A percentile compares a stretch with the other conserved stretches of the same genome.
Conservation (phyloP, 1,140 invertebrate genomes). For the Papilio machaon region DNA sequence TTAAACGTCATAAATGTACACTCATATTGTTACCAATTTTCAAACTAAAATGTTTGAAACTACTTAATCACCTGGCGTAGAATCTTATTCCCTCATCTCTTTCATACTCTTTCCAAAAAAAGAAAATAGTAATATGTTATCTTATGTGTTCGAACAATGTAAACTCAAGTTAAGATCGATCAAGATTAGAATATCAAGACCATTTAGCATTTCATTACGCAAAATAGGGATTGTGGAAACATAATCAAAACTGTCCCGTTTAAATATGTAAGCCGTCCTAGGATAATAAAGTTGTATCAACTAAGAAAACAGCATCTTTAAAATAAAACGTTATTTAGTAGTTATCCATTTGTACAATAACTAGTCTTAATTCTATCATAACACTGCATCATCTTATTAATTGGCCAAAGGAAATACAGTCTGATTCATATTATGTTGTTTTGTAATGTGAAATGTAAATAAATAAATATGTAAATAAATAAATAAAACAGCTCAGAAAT, state of each 20-base stretch:
- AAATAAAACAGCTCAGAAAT: neutral
- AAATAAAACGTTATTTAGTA: neutral
- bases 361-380: neutral
- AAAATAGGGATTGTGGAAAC: neutral
- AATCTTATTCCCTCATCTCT: neutral
- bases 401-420: neutral
- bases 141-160: neutral
- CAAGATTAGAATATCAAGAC: neutral
- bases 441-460: too few relatives aligned
- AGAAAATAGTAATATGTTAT: neutral
- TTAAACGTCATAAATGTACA: too few relatives aligned
- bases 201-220: neutral
- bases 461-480: too few relatives aligned
- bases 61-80: too few relatives aligned
- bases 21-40: too few relatives aligned
- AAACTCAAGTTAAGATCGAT: neutral
- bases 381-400: neutral
- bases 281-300: neutral
- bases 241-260: neutral
- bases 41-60: neutral
- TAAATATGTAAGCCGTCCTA: constrained; percentile 7
- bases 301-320: neutral
- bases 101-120: neutral
- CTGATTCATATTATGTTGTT: too few relatives aligned
- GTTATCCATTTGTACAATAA: neutral